Evolutionary conservation across 1,140 invertebrate genomes (phyloP), one percentile per base, ranked within the genome.

Genomic region (Listronotus bonariensis): DNA sequence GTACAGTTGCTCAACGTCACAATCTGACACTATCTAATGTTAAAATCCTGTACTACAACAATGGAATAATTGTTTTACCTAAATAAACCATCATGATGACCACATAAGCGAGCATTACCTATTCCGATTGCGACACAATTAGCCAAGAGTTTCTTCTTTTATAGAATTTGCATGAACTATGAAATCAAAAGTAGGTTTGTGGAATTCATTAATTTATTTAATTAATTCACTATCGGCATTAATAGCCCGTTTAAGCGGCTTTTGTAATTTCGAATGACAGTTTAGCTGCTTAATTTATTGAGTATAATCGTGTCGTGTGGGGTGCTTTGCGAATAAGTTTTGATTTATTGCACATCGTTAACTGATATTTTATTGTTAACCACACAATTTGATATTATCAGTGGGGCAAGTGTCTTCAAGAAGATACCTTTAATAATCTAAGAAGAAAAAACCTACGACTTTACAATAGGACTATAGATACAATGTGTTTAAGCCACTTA

Each of bases 171-270:
- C 49, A 68, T 65, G 57, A 57, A 54, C 55, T 66, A 62, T 63
- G 68, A 68, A 70, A 68, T 63, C 66, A 65, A 70, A 70, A 72
- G 65, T 72, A 65, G 65, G 65, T 72, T 72, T 61, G 54, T 69
- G 32, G 64, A 64, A 69, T 69, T 59, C 43, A 67, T 68, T 70
- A 58, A 71, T 67, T 68, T 49, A 58, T 63, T 65, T 49, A 64
- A 68, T 68, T 70, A 68, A 68, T 67, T 64, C 56, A 40, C 26
- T 65, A 60, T 66, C 48, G 46, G 45, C 45, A 53, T 53, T 52
- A 52, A 53, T 49, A 61, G 56, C 43, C n/a, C 34, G n/a, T n/a
- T 48, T 43, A 43, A 42, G 18, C 31, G 15, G 38, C 51, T 56
- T 52, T 55, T 55, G 61, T 41, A 64, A 64, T 41, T 36, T 26